Evolutionary conservation across 2,797 vertebrate genomes (phyloP).

Genomic region (Trichosurus vulpecula): DNA sequence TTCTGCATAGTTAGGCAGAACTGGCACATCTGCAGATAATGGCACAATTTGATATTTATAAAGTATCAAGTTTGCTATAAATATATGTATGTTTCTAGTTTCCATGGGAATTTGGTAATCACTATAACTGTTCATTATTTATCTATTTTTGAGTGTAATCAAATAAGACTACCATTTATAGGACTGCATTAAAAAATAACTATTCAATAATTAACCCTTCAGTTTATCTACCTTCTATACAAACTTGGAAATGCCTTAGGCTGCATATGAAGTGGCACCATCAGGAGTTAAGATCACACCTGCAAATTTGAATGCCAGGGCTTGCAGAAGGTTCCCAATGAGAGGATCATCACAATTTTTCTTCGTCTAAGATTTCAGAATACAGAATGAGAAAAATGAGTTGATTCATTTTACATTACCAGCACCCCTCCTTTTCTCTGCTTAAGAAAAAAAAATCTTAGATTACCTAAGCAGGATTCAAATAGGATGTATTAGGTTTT

Average conservation of each 20-base stretch:
- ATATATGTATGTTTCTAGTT: slow-evolving; percentile 66
- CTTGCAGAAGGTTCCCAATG: not conserved
- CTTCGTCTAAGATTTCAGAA: not conserved
- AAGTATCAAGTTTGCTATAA: slow-evolving; percentile 69
- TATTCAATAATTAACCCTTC: slow-evolving; percentile 39
- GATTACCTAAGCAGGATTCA: not conserved
- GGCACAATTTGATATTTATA: slow-evolving; percentile 71
- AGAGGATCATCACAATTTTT: not conserved
- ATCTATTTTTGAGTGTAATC: slow-evolving; percentile 60
- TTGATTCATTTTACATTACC: not conserved
- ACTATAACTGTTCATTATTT: slow-evolving; percentile 62
- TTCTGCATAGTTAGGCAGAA: slow-evolving; percentile 59
- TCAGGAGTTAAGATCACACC: not conserved
- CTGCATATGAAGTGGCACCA: slow-evolving; percentile 9
- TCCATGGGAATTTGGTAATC: slow-evolving; percentile 76
- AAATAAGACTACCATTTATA: slow-evolving; percentile 56
- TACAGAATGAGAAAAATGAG: not conserved
- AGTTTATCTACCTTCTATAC: slow-evolving; percentile 15
- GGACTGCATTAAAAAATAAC: slow-evolving; percentile 4
- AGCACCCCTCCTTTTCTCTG: not conserved
- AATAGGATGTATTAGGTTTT: not conserved
- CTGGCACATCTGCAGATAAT: slow-evolving; percentile 71
- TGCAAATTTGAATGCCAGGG: not conserved
- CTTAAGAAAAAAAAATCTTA: not conserved
- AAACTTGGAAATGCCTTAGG: not conserved